Conservation (phyloP, 1,140 invertebrate genomes). For the Holcopasites calliopsidis region DNA sequence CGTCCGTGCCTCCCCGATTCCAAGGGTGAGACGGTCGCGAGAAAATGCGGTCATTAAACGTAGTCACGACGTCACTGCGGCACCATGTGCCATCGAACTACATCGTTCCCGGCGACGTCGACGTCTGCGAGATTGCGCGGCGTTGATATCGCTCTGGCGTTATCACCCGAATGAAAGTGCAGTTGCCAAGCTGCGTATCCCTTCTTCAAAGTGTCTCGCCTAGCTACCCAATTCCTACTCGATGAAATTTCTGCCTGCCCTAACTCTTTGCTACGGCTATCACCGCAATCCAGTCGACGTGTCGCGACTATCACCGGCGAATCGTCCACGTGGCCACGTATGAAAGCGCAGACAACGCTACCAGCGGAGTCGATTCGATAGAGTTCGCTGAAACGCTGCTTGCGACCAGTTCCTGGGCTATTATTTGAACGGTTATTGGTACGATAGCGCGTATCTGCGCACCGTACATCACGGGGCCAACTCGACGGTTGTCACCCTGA, state of each 20-base stretch:
- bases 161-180: conserved; percentile 63
- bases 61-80: conserved; percentile 25
- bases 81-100: too few species aligned
- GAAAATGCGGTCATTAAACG: conserved; percentile 44
- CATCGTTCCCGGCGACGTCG: neutral
- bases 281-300: conserved; percentile 36
- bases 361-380: conserved; percentile 20
- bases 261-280: neutral
- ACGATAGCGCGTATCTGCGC: conserved; percentile 72
- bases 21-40: conserved; percentile 13
- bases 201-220: neutral
- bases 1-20: neutral
- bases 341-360: conserved; percentile 4
- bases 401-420: conserved; percentile 63
- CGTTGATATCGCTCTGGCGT: conserved; percentile 19
- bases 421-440: conserved; percentile 76
- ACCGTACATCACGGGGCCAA: conserved; percentile 71
- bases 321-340: conserved; percentile 13
- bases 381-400: conserved; percentile 28
- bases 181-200: conserved; percentile 62
- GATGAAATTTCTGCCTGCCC: conserved; percentile 12
- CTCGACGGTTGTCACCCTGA: conserved; percentile 73
- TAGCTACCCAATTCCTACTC: conserved; percentile 28
- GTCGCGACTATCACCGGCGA: neutral
- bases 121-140: conserved; percentile 34